phyloP scores from a whole-genome alignment of 2,888 invertebrate species.

The Oscheius myriophilus region DNA sequence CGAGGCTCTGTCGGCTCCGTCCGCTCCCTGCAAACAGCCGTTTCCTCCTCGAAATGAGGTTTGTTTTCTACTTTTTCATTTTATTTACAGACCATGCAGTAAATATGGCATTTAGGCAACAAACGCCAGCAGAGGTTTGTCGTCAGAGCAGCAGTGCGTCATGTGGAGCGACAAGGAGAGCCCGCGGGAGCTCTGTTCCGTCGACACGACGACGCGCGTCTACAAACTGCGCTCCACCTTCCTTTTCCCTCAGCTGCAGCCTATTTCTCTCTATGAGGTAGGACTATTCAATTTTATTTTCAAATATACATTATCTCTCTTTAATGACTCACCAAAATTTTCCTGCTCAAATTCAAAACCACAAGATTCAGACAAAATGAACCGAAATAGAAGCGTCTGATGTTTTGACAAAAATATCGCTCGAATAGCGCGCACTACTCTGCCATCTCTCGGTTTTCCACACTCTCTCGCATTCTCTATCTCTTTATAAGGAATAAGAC shows the following conservation, averaged over 20 bases:
- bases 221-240: conserved; percentile 40
- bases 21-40: conserved; percentile 26
- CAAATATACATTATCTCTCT: background rate
- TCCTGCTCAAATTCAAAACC: no score
- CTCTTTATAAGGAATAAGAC: no score
- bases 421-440: no score
- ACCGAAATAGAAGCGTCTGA: no score
- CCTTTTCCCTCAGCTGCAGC: conserved; percentile 45
- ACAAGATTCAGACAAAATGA: no score
- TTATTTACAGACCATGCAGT: background rate
- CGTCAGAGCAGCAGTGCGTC: conserved; percentile 23
- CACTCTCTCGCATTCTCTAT: no score
- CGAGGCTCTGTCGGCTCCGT: conserved; percentile 25
- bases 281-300: background rate
- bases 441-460: no score
- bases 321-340: no score
- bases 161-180: conserved; percentile 30
- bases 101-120: background rate
- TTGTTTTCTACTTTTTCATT: background rate
- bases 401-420: no score
- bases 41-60: conserved; percentile 18
- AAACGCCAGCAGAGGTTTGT: background rate
- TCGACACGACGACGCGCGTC: conserved; percentile 36
- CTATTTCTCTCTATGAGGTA: conserved; percentile 50
- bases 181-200: conserved; percentile 41